phyloP scores from a whole-genome alignment of 2,113 vertebrate genomes.

The Channa argus region DNA sequence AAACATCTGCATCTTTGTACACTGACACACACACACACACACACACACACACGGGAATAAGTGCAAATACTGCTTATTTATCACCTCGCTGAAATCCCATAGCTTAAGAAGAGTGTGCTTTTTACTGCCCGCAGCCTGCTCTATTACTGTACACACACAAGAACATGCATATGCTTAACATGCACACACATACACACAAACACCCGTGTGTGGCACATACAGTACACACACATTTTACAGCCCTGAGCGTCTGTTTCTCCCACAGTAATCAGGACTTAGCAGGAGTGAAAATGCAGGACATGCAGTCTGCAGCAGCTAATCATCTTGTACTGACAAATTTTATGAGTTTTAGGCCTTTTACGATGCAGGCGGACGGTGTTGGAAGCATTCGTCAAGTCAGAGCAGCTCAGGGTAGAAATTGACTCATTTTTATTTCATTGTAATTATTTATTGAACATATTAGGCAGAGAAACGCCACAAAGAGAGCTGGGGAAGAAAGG shows the following conservation, averaged over 20 bases:
- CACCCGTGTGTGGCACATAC: background rate
- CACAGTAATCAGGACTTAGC: constrained; percentile 34
- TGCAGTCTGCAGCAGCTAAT: constrained; percentile 45
- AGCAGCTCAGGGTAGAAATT: background rate
- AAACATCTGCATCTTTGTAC: constrained; percentile 1
- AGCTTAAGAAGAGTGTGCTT: constrained; percentile 23
- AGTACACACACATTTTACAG: constrained; percentile 17
- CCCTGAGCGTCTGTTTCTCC: constrained; percentile 30
- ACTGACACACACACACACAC: background rate
- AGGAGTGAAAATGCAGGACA: constrained; percentile 36
- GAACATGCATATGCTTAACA: background rate
- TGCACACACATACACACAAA: background rate
- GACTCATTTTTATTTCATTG: background rate
- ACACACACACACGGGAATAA: constrained; percentile 28
- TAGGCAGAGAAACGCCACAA: background rate
- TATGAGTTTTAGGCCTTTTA: constrained; percentile 31
- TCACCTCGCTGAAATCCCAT: constrained; percentile 24
- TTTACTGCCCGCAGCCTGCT: constrained; percentile 11
- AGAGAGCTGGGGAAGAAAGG: background rate
- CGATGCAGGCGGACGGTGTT: background rate
- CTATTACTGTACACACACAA: background rate
- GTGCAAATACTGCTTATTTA: constrained; percentile 31
- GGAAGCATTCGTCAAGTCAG: constrained; percentile 6
- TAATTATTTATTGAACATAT: constrained; percentile 39
- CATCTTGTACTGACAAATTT: constrained; percentile 43